Conservation (phyloP, 2,797 vertebrate genomes). For the Gobio occitaniae region DNA sequence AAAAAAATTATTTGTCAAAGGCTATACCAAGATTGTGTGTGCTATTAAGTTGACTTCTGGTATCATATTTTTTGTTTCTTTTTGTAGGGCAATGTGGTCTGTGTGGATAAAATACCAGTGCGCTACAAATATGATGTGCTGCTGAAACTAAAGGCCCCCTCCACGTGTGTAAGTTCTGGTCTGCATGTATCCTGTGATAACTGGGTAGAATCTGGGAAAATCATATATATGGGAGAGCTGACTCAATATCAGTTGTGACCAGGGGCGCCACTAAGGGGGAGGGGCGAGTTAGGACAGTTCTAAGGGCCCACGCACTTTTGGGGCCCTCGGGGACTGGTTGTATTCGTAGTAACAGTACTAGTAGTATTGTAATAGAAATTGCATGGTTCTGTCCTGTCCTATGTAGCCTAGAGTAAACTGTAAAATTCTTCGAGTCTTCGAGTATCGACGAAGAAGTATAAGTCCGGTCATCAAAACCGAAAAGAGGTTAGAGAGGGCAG, state of each 20-base stretch:
- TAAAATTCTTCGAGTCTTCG: too few relatives aligned
- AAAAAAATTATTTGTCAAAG: neutral
- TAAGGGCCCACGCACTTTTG: too few relatives aligned
- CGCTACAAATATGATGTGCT: constrained; percentile 74
- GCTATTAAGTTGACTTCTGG: neutral
- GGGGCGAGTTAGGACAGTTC: too few relatives aligned
- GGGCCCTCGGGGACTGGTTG: too few relatives aligned
- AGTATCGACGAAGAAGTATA: too few relatives aligned
- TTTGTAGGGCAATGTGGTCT: constrained; percentile 67
- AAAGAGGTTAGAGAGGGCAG: too few relatives aligned
- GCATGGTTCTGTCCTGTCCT: too few relatives aligned
- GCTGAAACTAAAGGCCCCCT: constrained; percentile 71
- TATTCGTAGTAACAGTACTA: too few relatives aligned
- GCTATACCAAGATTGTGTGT: neutral
- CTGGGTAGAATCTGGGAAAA: neutral
- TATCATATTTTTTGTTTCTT: constrained; percentile 38
- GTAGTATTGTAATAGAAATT: too few relatives aligned
- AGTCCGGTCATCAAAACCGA: too few relatives aligned
- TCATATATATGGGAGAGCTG: neutral
- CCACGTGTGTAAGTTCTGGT: constrained; percentile 77
- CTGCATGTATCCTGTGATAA: neutral
- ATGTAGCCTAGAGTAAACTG: too few relatives aligned
- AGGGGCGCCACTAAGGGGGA: too few relatives aligned
- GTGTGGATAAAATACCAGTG: constrained; percentile 72
- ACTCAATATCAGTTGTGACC: neutral